Percentiles rank a stretch among this genome's conserved stretches.
Conservation (phyloP, 2,888 invertebrate genomes). For the Chaetoderma sp. region DNA sequence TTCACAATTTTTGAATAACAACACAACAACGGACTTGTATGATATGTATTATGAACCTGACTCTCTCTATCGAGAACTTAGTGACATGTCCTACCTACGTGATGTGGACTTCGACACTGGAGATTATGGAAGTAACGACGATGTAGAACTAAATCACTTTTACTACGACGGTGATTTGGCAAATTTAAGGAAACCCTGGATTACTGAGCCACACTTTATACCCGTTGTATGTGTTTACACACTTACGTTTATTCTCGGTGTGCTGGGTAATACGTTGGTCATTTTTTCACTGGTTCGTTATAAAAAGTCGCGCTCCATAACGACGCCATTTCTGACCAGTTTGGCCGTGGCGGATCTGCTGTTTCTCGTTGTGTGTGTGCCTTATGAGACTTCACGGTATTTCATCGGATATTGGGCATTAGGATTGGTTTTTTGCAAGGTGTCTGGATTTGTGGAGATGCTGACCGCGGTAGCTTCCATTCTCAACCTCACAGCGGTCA, state of each 20-base stretch:
- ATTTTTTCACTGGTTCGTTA: constrained; percentile 68
- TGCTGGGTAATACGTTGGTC: constrained; percentile 68
- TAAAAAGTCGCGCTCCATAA: constrained; percentile 50
- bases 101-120: no score
- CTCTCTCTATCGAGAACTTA: no score
- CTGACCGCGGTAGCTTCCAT: constrained; percentile 70
- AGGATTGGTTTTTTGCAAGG: constrained; percentile 67
- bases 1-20: no score
- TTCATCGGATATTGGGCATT: constrained; percentile 66
- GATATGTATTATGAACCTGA: no score
- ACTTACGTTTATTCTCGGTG: constrained; percentile 62
- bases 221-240: constrained; percentile 54
- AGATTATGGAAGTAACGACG: neutral
- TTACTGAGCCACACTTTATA: constrained; percentile 51
- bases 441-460: constrained; percentile 67
- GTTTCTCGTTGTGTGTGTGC: constrained; percentile 68
- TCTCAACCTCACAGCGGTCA: constrained; percentile 70
- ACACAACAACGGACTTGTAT: no score
- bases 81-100: no score
- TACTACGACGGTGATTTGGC: constrained; percentile 42
- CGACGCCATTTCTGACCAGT: constrained; percentile 45
- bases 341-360: constrained; percentile 67
- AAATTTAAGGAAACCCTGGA: constrained; percentile 39
- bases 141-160: constrained; percentile 7
- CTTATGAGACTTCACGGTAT: constrained; percentile 67